A percentile compares a stretch with the other conserved stretches of the same genome.
Evolutionary conservation across 2,888 invertebrate genomes (phyloP).

Genomic region (Seira sanloemensis): DNA sequence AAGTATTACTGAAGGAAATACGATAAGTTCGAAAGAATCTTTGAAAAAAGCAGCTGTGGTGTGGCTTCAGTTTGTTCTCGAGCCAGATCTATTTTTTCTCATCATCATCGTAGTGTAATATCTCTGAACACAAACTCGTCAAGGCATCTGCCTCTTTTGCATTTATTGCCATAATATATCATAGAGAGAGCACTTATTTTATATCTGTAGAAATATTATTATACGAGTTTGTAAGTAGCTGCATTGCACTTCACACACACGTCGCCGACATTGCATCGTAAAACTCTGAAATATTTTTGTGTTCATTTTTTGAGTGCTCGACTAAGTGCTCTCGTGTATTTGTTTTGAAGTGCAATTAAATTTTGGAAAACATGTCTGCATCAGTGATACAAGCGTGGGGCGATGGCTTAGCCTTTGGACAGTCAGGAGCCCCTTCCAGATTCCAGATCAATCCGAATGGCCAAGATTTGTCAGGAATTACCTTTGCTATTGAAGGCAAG

Average conservation of each 20-base stretch:
- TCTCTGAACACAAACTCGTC: constrained; percentile 14
- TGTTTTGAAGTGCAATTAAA: constrained; percentile 24
- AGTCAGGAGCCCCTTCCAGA: constrained; percentile 59
- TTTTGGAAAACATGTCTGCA: constrained; percentile 61
- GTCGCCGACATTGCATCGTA: background rate
- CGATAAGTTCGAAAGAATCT: too few species aligned
- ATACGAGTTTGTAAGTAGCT: too few species aligned
- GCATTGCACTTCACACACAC: too few species aligned
- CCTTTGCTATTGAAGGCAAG: constrained; percentile 72
- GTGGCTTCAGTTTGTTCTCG: constrained; percentile 48
- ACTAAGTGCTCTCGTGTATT: too few species aligned
- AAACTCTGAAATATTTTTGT: background rate
- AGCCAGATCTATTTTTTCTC: constrained; percentile 59
- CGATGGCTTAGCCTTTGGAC: constrained; percentile 68
- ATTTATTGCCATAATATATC: background rate
- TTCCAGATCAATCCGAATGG: constrained; percentile 71
- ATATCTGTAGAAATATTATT: too few species aligned
- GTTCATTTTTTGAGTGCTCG: too few species aligned
- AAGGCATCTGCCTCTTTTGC: constrained; percentile 2
- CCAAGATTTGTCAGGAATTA: constrained; percentile 70
- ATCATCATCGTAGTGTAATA: constrained; percentile 25
- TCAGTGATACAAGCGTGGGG: constrained; percentile 71
- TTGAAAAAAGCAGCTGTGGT: constrained; percentile 13
- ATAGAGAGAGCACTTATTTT: background rate
- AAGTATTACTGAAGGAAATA: too few species aligned